Evolutionary conservation across 2,888 invertebrate genomes (phyloP), one percentile per base, ranked within the genome.

Genomic region (Agrochola circellaris): DNA sequence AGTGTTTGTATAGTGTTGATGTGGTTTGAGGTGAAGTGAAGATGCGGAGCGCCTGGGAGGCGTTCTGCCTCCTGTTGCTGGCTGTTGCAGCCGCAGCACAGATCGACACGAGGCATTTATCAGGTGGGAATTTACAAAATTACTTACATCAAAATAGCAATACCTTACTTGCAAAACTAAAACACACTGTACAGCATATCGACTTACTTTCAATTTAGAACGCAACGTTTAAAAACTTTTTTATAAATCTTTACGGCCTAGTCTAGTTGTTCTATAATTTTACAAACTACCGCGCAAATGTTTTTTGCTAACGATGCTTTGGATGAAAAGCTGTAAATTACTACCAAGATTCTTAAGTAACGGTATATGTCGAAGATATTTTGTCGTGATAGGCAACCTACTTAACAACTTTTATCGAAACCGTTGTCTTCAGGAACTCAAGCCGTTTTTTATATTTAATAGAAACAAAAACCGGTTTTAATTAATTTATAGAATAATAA

Each of bases 1-100:
- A 90, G 91, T 90, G 93, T 93, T 87, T 86, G 92, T 92, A 90
- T 91, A 30, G 95, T 95, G 95, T 96, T 94, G 94, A 96, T 96
- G 96, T 95, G 96, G 93, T 93, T 92, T 92, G 91, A 88, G 89
- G 92, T 94, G 94, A 92, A 91, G 92, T 92, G 93, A 93, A 92
- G 90, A 96, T 96, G 96, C 94, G 94, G 95, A 92, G 94, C 95
- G 96, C 95, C 96, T 92, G 93, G 91, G 92, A 92, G 95, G 96
- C 95, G 95, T 95, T 94, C 94, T 95, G 95, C 92, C 93, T 95
- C 90, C 91, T 93, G 77, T 88, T 94, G 92, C 87, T 95, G 91
- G 92, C 92, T 78, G 93, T 91, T 58, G 92, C 92, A 82, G 94
- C 92, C 79, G 93, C 94, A 85, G 96, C 95, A 75, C 95, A 95